These are phyloP conservation scores for Parasteatoda tepidariorum DNA, from an alignment of 1,140 invertebrate species.

Conservation along the genomic window DNA sequence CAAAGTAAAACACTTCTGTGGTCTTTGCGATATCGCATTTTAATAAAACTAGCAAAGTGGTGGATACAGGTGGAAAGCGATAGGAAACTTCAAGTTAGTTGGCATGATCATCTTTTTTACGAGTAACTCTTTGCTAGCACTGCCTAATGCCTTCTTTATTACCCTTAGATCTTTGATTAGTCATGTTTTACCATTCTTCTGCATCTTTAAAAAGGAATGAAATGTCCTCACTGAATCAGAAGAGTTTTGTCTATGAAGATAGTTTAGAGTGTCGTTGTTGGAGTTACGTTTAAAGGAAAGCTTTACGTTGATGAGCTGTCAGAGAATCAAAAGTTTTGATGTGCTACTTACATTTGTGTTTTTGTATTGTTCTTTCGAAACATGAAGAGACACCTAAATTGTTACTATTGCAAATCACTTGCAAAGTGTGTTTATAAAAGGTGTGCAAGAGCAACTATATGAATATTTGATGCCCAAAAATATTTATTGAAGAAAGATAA, in stretches of 20 bases:
- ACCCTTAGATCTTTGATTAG: not conserved
- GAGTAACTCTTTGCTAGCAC: not conserved
- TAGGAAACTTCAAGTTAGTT: not conserved
- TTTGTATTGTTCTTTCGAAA: not conserved
- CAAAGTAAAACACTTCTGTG: not conserved
- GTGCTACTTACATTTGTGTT: not conserved
- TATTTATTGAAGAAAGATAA: not conserved
- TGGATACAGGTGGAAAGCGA: not conserved
- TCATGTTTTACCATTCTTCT: not conserved
- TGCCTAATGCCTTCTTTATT: not conserved
- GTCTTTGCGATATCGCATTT: not conserved
- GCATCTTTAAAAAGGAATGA: not conserved
- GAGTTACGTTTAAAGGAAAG: not conserved
- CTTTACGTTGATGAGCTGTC: not conserved
- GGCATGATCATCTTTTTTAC: not conserved
- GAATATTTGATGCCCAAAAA: not conserved
- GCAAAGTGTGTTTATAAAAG: not conserved
- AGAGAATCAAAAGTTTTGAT: not conserved
- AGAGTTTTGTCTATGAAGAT: not conserved
- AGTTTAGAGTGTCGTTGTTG: not conserved
- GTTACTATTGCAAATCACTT: not conserved
- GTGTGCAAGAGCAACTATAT: not conserved
- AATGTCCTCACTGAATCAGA: not conserved
- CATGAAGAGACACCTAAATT: not conserved
- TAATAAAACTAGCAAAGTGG: not conserved